A percentile compares a stretch with the other conserved stretches of the same genome.
Conservation (phyloP, 2,888 invertebrate species). For the Anoplius nigerrimus region DNA sequence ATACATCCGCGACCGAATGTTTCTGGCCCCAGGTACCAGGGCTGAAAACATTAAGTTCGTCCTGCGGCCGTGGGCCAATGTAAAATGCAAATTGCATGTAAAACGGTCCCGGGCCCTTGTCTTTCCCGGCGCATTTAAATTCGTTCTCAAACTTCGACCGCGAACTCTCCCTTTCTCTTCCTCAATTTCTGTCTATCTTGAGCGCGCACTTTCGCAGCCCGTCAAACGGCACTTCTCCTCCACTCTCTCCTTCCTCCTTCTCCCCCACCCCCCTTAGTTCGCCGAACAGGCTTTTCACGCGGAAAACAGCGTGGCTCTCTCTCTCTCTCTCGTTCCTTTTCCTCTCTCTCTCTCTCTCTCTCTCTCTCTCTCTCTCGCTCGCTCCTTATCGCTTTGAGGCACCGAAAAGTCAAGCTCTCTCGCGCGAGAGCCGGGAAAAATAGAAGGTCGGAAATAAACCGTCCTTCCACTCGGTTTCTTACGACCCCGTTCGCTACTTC, state of each 20-base stretch:
- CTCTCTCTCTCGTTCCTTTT: not conserved
- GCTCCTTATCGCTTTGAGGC: slow-evolving; percentile 1
- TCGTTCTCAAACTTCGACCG: slow-evolving; percentile 4
- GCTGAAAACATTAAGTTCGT: slow-evolving; percentile 9
- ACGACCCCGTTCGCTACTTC: not conserved
- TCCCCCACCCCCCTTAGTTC: not conserved
- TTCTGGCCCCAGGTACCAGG: not conserved
- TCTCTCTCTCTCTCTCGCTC: not conserved
- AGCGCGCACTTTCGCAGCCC: not conserved
- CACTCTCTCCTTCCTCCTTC: not conserved
- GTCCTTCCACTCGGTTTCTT: no score
- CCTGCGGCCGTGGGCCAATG: slow-evolving; percentile 6
- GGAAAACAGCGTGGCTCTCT: no score
- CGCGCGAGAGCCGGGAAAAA: no score
- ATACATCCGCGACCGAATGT: not conserved
- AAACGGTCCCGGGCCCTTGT: slow-evolving; percentile 14
- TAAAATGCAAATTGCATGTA: slow-evolving; percentile 20
- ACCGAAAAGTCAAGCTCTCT: no score
- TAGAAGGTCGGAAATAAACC: no score
- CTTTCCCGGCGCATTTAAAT: slow-evolving; percentile 14
- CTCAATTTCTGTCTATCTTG: not conserved
- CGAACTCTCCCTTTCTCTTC: not conserved
- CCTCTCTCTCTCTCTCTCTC: not conserved
- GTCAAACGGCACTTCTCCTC: not conserved
- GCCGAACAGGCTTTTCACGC: no score